These are phyloP conservation scores for Genyomyrus donnyi DNA, from an alignment of 2,113 vertebrate species.

Conservation along the genomic window DNA sequence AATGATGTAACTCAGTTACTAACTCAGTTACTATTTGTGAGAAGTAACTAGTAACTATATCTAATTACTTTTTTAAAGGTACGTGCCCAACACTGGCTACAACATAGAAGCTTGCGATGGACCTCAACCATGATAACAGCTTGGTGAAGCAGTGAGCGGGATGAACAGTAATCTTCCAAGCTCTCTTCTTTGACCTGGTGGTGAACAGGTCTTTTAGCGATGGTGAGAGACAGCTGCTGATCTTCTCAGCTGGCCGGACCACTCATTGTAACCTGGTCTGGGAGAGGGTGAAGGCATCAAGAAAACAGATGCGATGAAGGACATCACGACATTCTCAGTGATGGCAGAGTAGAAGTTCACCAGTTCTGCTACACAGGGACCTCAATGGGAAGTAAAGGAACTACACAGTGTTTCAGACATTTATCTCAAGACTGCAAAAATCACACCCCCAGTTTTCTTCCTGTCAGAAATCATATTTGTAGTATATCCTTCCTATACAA, in stretches of 20 bases:
- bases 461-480: not conserved
- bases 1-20: too few species aligned
- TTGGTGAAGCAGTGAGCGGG: not conserved
- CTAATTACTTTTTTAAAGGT: too few species aligned
- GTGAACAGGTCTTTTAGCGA: not conserved
- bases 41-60: too few species aligned
- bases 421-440: not conserved
- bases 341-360: not conserved
- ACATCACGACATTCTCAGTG: not conserved
- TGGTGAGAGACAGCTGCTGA: not conserved
- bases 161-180: not conserved
- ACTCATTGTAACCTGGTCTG: not conserved
- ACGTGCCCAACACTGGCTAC: not conserved
- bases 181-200: not conserved
- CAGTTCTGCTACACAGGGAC: not conserved
- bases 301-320: not conserved
- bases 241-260: not conserved
- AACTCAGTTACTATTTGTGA: too few species aligned
- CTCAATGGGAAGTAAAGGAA: not conserved
- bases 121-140: not conserved
- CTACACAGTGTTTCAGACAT: not conserved
- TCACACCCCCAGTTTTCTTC: not conserved
- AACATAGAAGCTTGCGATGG: not conserved
- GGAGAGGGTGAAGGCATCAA: not conserved
- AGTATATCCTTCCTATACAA: not conserved